Percentiles rank a stretch among this genome's conserved stretches.
Conservation (phyloP, 2,113 vertebrate genomes). For the Clupea harengus region DNA sequence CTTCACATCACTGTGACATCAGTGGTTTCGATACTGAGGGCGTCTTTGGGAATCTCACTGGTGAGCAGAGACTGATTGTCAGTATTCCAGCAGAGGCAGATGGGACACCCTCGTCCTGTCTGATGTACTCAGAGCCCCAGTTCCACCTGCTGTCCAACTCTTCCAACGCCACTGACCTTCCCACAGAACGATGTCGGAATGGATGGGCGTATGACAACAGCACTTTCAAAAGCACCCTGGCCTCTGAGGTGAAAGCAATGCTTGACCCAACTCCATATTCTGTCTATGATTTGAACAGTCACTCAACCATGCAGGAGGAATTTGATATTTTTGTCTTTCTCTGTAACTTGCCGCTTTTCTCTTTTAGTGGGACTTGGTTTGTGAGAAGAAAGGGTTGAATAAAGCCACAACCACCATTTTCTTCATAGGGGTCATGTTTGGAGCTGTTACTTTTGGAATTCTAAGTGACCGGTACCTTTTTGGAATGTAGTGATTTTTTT, state of each 20-base stretch:
- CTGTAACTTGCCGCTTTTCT: conserved; percentile 5
- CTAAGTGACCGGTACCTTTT: conserved; percentile 80
- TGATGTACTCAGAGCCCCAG: conserved; percentile 74
- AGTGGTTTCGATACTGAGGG: conserved; percentile 46
- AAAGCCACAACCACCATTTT: conserved; percentile 78
- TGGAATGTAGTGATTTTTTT: background rate
- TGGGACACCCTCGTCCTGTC: conserved; percentile 72
- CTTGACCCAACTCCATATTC: background rate
- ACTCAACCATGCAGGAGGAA: no score
- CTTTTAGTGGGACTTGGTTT: conserved; percentile 80
- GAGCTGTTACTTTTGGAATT: conserved; percentile 76
- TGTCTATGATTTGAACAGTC: background rate
- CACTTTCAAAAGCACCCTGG: conserved; percentile 80
- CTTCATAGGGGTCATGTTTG: conserved; percentile 79
- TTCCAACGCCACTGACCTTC: conserved; percentile 41
- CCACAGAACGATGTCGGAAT: conserved; percentile 65
- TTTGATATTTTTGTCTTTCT: background rate
- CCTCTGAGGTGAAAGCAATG: conserved; percentile 76
- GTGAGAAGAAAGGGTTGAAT: conserved; percentile 73
- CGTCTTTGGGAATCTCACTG: conserved; percentile 67
- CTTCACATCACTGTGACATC: conserved; percentile 75
- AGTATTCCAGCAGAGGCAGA: conserved; percentile 67
- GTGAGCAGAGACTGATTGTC: conserved; percentile 64
- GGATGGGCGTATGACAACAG: conserved; percentile 82
- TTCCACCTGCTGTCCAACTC: conserved; percentile 67